Conservation (phyloP, 2,888 invertebrate genomes). For the Phasia obesa region DNA sequence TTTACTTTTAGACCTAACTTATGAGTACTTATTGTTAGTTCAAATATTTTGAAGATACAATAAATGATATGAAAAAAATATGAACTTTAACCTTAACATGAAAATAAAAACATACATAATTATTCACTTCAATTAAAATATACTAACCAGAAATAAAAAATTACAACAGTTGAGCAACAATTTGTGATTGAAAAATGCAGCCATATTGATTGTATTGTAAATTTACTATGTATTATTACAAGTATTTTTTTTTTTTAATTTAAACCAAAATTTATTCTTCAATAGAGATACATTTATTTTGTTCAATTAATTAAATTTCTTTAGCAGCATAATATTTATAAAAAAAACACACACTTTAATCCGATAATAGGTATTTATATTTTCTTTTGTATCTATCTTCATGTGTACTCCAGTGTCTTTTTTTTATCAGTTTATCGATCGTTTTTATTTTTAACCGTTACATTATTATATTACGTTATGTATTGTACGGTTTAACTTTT, state of each 20-base stretch:
- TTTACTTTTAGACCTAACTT: background rate
- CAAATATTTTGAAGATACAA: no score
- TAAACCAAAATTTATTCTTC: constrained; percentile 16
- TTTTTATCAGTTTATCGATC: constrained; percentile 49
- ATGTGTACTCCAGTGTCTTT: constrained; percentile 12
- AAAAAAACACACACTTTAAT: constrained; percentile 50
- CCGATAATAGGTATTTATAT: constrained; percentile 9
- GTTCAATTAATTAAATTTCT: constrained; percentile 13
- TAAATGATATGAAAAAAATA: no score
- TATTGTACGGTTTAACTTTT: constrained; percentile 67
- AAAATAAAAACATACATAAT: background rate
- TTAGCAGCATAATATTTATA: constrained; percentile 16
- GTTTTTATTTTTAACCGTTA: constrained; percentile 39
- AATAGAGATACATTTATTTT: background rate
- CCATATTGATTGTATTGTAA: constrained; percentile 73
- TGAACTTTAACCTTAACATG: background rate
- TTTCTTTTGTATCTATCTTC: constrained; percentile 25
- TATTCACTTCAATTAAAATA: background rate
- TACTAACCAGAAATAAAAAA: constrained; percentile 84
- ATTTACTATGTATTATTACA: background rate
- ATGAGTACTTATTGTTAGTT: no score
- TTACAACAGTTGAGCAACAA: constrained; percentile 87
- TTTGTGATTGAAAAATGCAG: constrained; percentile 84
- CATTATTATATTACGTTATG: constrained; percentile 61
- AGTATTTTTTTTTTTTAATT: background rate